phyloP scores from a whole-genome alignment of 2,113 vertebrate species.

The Natator depressus region DNA sequence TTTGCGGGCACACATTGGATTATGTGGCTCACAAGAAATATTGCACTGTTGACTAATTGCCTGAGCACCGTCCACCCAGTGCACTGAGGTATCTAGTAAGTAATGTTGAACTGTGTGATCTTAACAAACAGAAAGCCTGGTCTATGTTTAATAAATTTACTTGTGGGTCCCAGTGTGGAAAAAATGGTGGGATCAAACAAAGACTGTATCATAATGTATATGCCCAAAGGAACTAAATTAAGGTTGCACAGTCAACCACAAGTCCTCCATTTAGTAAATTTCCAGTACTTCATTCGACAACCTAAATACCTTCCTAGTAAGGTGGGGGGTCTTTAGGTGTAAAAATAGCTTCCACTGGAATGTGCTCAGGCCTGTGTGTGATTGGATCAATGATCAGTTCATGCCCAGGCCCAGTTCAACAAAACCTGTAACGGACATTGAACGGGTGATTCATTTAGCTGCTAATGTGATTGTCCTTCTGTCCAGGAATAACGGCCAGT shows the following conservation, averaged over 20 bases:
- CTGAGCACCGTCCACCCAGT: neutral
- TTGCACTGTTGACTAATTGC: neutral
- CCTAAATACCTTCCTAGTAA: neutral
- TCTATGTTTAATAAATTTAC: neutral
- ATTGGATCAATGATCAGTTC: neutral
- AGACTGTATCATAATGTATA: neutral
- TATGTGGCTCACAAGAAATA: neutral
- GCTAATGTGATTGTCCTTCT: neutral
- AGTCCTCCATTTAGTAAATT: neutral
- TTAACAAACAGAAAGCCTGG: neutral
- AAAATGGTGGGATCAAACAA: neutral
- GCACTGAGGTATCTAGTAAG: neutral
- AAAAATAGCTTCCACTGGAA: neutral
- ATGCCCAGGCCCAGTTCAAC: neutral
- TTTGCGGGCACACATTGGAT: neutral
- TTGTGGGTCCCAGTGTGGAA: neutral
- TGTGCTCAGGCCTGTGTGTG: neutral
- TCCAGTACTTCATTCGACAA: neutral
- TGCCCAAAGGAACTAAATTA: neutral
- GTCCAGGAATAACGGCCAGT: neutral
- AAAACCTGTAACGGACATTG: neutral
- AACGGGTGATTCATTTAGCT: neutral
- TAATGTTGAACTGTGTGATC: neutral
- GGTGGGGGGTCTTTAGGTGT: neutral
- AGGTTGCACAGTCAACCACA: neutral